phyloP scores from a whole-genome alignment of 1,140 invertebrate species.

The Apocrypta bakeri region DNA sequence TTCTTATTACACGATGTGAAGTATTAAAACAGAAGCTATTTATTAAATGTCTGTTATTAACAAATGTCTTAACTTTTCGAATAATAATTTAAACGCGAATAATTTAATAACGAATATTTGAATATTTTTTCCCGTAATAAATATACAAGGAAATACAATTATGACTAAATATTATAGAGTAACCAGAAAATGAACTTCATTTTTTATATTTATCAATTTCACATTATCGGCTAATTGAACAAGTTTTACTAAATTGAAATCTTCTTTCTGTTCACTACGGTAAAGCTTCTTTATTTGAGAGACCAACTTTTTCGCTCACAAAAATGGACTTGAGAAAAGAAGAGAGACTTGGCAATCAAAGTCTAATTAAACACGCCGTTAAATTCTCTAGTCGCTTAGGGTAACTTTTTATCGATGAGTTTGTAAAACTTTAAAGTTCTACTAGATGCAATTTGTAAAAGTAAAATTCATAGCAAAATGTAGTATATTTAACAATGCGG shows the following conservation, averaged over 20 bases:
- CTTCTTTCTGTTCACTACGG: not conserved
- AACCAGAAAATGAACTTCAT: too few relatives aligned
- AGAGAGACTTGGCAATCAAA: slow-evolving; percentile 7
- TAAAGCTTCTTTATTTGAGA: not conserved
- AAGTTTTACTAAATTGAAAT: not conserved
- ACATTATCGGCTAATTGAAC: not conserved
- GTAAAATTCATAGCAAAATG: not conserved
- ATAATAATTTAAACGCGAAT: too few relatives aligned
- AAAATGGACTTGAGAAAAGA: not conserved
- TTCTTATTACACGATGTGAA: too few relatives aligned
- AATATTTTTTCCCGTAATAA: too few relatives aligned
- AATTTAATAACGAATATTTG: too few relatives aligned
- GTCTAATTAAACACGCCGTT: slow-evolving; percentile 30
- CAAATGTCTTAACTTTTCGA: too few relatives aligned
- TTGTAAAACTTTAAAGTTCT: not conserved
- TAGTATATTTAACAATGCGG: not conserved
- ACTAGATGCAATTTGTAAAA: not conserved
- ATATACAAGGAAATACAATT: too few relatives aligned
- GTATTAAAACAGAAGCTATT: too few relatives aligned
- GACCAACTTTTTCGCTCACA: not conserved
- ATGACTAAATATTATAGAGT: too few relatives aligned
- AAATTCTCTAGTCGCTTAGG: not conserved
- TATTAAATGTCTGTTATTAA: too few relatives aligned
- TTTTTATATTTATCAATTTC: slow-evolving; percentile 11
- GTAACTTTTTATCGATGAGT: not conserved